Percentiles rank a stretch among this genome's conserved stretches.
These are phyloP conservation scores for Melanotus villosus DNA, from an alignment of 2,888 invertebrate genomes.

Conservation along the genomic window DNA sequence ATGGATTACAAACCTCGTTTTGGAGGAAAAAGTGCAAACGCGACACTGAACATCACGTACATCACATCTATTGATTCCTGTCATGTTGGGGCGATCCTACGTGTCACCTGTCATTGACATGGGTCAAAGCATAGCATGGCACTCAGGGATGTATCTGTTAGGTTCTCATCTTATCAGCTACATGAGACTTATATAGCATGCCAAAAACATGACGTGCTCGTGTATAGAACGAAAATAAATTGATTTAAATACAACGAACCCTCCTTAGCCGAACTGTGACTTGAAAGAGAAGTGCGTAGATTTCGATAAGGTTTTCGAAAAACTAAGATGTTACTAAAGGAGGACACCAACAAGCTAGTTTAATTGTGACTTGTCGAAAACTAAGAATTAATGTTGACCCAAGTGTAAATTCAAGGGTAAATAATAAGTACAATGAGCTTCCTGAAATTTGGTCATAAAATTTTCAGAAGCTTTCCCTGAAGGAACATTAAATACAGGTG, in stretches of 20 bases:
- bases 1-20: slow-evolving; percentile 17
- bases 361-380: too few species aligned
- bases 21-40: slow-evolving; percentile 19
- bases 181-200: background rate
- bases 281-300: too few species aligned
- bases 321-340: too few species aligned
- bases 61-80: slow-evolving; percentile 39
- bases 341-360: too few species aligned
- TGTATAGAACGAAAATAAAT: too few species aligned
- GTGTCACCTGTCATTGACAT: slow-evolving; percentile 42
- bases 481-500: slow-evolving; percentile 5
- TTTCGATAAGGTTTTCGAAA: too few species aligned
- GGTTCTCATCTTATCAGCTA: background rate
- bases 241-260: too few species aligned
- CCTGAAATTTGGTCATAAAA: slow-evolving; percentile 2
- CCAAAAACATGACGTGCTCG: too few species aligned
- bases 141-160: slow-evolving; percentile 16
- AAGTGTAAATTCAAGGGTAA: background rate
- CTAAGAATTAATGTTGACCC: background rate
- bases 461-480: slow-evolving; percentile 13
- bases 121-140: slow-evolving; percentile 29
- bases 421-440: background rate
- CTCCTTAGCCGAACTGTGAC: too few species aligned
- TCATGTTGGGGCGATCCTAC: slow-evolving; percentile 36
- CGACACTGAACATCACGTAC: slow-evolving; percentile 20